Conservation (phyloP, 2,888 invertebrate species). For the Clunio marinus region DNA sequence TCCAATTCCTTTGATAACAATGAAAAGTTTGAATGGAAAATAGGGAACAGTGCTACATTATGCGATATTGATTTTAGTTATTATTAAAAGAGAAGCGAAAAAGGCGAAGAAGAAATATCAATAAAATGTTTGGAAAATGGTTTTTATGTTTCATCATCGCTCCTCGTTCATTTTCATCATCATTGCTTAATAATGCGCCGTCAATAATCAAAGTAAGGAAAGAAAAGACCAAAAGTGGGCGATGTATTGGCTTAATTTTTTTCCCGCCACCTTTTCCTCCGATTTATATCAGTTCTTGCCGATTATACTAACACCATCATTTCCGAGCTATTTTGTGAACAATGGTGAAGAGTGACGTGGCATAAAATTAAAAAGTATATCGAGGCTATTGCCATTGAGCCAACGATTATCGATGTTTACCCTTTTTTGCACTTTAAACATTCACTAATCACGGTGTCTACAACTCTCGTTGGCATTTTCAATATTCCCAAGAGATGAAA, state of each 20-base stretch:
- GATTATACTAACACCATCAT: slow-evolving; percentile 4
- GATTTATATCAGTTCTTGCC: too few species aligned
- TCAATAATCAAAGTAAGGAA: background rate
- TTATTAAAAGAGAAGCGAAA: background rate
- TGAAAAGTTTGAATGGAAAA: background rate
- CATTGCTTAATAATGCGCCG: slow-evolving; percentile 16
- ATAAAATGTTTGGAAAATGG: slow-evolving; percentile 22
- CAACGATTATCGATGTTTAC: slow-evolving; percentile 2
- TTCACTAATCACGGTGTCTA: background rate
- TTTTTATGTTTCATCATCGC: slow-evolving; percentile 38
- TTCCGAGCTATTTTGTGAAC: background rate
- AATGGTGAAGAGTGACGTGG: background rate
- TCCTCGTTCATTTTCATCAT: slow-evolving; percentile 32
- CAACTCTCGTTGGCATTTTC: background rate
- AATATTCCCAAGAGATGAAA: background rate
- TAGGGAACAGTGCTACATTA: background rate
- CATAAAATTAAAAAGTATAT: slow-evolving; percentile 8
- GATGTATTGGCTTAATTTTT: too few species aligned
- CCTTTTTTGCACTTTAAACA: background rate
- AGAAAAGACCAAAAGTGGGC: too few species aligned
- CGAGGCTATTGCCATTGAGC: background rate
- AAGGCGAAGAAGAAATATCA: slow-evolving; percentile 26
- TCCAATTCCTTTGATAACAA: too few species aligned
- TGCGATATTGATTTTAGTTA: slow-evolving; percentile 26
- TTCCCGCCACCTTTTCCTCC: background rate